These are phyloP conservation scores for Sardina pilchardus DNA, from an alignment of 2,113 vertebrate species.

Conservation along the genomic window DNA sequence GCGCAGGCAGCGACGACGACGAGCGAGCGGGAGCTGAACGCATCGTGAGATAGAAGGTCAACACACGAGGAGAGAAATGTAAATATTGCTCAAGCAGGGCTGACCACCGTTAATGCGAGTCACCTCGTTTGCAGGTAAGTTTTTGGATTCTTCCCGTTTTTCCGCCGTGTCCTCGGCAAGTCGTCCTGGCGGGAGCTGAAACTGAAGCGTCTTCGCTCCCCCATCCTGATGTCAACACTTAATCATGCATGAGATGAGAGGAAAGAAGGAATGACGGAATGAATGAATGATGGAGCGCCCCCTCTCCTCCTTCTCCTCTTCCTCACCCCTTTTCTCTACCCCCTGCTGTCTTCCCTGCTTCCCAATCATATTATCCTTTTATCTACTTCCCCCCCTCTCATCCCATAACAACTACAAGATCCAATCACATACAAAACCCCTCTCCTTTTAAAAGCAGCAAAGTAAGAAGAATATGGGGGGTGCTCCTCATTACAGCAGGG, in stretches of 20 bases:
- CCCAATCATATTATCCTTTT: not conserved
- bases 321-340: constrained; percentile 25
- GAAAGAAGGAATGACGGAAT: constrained; percentile 23
- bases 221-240: constrained; percentile 62
- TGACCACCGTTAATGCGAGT: constrained; percentile 57
- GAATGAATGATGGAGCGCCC: constrained; percentile 66
- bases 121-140: constrained; percentile 38
- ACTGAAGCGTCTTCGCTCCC: constrained; percentile 62
- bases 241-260: constrained; percentile 70
- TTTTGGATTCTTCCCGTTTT: constrained; percentile 36
- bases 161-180: constrained; percentile 55
- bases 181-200: constrained; percentile 51
- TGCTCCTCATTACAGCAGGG: not conserved
- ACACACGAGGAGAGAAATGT: constrained; percentile 49
- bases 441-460: not conserved
- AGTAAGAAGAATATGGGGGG: not conserved
- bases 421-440: not conserved
- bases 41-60: constrained; percentile 17
- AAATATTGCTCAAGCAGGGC: constrained; percentile 52
- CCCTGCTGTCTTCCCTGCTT: not conserved
- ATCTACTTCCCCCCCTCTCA: not conserved
- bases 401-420: not conserved
- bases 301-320: constrained; percentile 52
- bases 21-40: constrained; percentile 13
- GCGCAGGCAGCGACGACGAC: not conserved